Percentiles rank a stretch among this genome's conserved stretches.
These are phyloP conservation scores for Nematolebias whitei DNA, from an alignment of 2,113 vertebrate species.

Conservation along the genomic window DNA sequence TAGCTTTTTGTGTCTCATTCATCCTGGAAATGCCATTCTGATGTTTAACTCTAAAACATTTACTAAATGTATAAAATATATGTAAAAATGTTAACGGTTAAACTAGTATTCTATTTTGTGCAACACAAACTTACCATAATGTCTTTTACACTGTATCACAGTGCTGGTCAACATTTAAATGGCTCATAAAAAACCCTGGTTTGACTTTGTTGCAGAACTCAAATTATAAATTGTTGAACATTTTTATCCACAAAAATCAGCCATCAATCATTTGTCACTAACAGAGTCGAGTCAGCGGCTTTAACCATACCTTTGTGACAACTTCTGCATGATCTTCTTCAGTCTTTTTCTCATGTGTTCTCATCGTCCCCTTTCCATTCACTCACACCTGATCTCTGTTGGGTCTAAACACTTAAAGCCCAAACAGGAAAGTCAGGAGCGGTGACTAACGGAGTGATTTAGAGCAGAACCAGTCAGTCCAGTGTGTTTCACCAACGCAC, in stretches of 20 bases:
- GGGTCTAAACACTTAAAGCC: neutral
- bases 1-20: too few species aligned
- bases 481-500: neutral
- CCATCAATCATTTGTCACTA: neutral
- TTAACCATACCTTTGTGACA: constrained; percentile 28
- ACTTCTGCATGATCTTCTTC: constrained; percentile 4
- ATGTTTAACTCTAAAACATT: too few species aligned
- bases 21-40: too few species aligned
- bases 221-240: neutral
- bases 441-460: neutral
- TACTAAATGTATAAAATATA: too few species aligned
- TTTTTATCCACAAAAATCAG: neutral
- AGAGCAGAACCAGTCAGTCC: constrained; percentile 36
- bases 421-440: constrained; percentile 59
- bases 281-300: neutral
- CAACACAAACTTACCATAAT: too few species aligned
- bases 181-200: too few species aligned
- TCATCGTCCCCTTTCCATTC: constrained; percentile 6
- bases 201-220: too few species aligned
- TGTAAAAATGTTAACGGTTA: too few species aligned
- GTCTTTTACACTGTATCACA: too few species aligned
- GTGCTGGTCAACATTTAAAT: too few species aligned
- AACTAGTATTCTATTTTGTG: too few species aligned
- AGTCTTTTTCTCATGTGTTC: neutral
- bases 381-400: neutral